Evolutionary conservation across 2,113 vertebrate genomes (phyloP).

Genomic region (Calidris pugnax): DNA sequence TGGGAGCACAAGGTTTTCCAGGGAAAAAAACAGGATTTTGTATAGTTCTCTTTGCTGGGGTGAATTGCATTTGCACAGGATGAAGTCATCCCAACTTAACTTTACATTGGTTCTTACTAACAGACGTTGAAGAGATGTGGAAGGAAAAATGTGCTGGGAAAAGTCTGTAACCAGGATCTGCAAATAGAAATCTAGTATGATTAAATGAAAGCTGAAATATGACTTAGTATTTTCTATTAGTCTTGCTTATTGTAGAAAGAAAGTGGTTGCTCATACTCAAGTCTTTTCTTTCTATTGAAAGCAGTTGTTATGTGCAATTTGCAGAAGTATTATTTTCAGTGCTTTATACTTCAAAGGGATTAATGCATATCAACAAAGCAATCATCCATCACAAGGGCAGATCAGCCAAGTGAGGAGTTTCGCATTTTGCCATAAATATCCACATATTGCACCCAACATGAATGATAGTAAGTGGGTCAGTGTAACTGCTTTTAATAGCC

Average conservation of each 20-base stretch:
- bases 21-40: background rate
- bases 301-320: background rate
- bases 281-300: background rate
- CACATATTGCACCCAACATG: background rate
- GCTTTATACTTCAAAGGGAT: background rate
- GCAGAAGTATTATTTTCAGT: background rate
- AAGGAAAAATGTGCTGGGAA: conserved; percentile 49
- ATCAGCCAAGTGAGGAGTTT: background rate
- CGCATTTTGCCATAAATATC: background rate
- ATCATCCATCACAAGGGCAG: background rate
- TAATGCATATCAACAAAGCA: background rate
- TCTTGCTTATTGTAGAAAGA: background rate
- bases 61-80: background rate
- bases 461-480: background rate
- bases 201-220: conserved; percentile 67
- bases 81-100: conserved; percentile 4
- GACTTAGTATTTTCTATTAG: conserved; percentile 12
- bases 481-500: background rate
- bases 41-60: background rate
- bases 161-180: conserved; percentile 46
- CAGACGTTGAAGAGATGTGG: conserved; percentile 41
- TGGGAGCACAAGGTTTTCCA: background rate
- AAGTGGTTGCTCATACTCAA: background rate
- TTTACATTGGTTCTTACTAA: conserved; percentile 18
- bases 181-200: conserved; percentile 41